These are phyloP conservation scores for Pygmarrhopalites habei DNA, from an alignment of 1,140 invertebrate species.

Conservation along the genomic window DNA sequence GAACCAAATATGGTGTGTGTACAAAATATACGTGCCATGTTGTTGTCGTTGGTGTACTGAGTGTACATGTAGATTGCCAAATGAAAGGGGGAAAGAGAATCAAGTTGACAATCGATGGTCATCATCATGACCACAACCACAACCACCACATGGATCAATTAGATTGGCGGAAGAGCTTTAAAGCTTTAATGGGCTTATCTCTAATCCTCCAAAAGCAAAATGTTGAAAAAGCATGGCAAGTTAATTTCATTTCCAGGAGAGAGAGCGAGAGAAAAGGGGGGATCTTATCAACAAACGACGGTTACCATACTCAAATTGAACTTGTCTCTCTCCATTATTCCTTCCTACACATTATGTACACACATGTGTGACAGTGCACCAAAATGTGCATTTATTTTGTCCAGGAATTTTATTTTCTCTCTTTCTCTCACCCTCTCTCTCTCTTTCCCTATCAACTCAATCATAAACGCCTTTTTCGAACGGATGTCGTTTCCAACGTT, in stretches of 20 bases:
- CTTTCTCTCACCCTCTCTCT: neutral
- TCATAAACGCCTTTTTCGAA: no score
- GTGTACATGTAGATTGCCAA: no score
- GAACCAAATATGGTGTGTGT: no score
- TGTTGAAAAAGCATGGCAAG: neutral
- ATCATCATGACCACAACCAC: slow-evolving; percentile 3
- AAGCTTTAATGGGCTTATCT: slow-evolving; percentile 7
- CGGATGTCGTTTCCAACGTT: no score
- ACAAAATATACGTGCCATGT: no score
- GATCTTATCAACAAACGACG: neutral
- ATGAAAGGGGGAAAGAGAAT: neutral
- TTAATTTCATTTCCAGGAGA: neutral
- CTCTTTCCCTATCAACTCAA: neutral
- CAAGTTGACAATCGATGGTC: neutral
- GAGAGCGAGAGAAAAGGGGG: neutral
- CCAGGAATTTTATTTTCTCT: neutral
- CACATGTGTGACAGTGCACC: no score
- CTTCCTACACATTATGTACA: neutral
- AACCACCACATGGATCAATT: slow-evolving; percentile 7
- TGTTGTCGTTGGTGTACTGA: no score
- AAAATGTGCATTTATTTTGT: no score
- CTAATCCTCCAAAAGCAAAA: neutral
- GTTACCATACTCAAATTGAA: neutral
- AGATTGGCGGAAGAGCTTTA: slow-evolving; percentile 1
- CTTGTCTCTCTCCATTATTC: neutral